phyloP scores from a whole-genome alignment of 53 echinoderm and acorn worm genomes.

The Luidia sarsii region DNA sequence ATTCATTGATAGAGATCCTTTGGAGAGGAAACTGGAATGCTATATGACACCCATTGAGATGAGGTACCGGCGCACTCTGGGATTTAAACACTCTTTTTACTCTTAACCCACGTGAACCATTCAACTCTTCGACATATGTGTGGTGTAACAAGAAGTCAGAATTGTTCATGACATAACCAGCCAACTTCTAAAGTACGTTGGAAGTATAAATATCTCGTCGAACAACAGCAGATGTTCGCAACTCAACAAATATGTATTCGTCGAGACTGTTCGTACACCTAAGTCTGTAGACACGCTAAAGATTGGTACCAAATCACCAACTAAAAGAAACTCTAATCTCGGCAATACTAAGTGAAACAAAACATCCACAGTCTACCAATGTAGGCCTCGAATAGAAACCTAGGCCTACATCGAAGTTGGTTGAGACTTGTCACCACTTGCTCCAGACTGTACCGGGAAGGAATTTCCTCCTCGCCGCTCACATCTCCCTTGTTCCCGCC shows the following conservation, averaged over 20 bases:
- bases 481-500: conserved; percentile 35
- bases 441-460: conserved; percentile 47
- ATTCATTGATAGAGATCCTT: not conserved
- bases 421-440: conserved; percentile 50
- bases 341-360: no score
- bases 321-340: no score
- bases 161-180: not conserved
- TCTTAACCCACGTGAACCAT: conserved; percentile 14
- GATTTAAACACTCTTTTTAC: not conserved
- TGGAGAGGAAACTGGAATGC: not conserved
- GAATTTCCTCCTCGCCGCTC: conserved; percentile 50
- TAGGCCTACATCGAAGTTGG: conserved; percentile 56
- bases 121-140: not conserved
- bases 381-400: conserved; percentile 26
- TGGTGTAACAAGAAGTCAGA: not conserved
- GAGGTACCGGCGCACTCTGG: not conserved
- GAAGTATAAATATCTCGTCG: not conserved
- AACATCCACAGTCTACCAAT: no score
- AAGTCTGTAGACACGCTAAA: no score
- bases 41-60: not conserved
- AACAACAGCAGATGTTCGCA: not conserved
- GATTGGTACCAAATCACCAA: no score
- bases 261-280: no score
- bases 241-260: no score
- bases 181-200: not conserved